Base-by-base conservation (phyloP, 2,888 invertebrate species). In the Chymomyza procnemis region DNA sequence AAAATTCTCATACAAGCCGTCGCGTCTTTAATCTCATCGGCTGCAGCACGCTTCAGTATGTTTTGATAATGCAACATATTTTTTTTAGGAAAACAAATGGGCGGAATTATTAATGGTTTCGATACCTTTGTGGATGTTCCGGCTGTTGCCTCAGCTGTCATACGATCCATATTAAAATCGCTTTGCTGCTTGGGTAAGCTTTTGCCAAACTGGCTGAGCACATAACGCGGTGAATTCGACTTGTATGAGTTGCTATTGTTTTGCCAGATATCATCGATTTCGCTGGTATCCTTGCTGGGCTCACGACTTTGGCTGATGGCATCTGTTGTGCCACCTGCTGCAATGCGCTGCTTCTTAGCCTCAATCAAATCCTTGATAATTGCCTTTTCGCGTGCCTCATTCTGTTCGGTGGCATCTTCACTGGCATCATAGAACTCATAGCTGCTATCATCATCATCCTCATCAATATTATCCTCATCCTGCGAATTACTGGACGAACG, bases 401-500 rank as follows among this genome's bases (percentile, higher is more conserved):
- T 58, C 41, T 64, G 48, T 4, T 66, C 67, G 46, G 58, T 71
- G 9, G 66, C 75, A 12, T 69, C 76, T 5, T 73, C 73, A 18
- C 63, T 61, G 12, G 71, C 76, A 0, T 79, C 80, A 50, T 79
- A 80, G 12, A 76, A 80, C 48, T 87, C 74, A n/a, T 69, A 71
- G 22, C 75, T 67, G 34, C 76, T 77, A 18, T 84, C 78, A 22
- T 85, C 80, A 9, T 88, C 80, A 4, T 85, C 79, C 1, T 80
- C 81, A 2, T 86, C 87, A n/a, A 89, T 88, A 18, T 89, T 86
- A 57, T 88, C 85, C 18, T 88, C 89, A 26, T 88, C 89, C 64
- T 87, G 84, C 1, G 89, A 89, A 64, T 88, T 88, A 64, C 89
- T 90, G 1, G 88, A 88, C 1, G 90, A 89, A 14, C 85, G 84